Base-by-base conservation (phyloP, 1,140 invertebrate genomes). In the Trissolcus basalis region DNA sequence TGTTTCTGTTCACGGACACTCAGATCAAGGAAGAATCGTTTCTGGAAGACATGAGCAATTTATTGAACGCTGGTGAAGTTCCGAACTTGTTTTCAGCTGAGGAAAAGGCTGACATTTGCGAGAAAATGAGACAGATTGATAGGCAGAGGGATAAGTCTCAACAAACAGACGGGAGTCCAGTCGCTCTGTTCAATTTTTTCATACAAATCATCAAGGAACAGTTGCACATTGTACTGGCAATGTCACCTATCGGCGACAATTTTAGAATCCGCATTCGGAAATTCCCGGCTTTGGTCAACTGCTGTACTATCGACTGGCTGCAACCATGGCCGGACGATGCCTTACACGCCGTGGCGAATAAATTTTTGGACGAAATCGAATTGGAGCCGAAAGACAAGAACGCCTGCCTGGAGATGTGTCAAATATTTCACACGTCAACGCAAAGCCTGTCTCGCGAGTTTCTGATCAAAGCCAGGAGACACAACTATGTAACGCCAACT, bases 281-380 rank as follows among this genome's bases (percentile, higher is more conserved):
- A 84, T 99, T 98, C 85, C 97, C 97, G 0, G 94, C 96, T 0
- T 90, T 98, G 43, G 94, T 98, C 19, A 98, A 97, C 85, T 98
- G 97, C 82, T 98, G 97, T 82, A 98, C 96, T 0, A 97, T 98
- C 69, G 96, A 98, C 86, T 98, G 97, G 97, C 95, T 98, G 86
- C 96, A 95, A 91, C 90, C 95, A 41, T 99, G 97, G 97, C 97
- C 97, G 0, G 92, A 95, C 77, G 97, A 98, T 89, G 97, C 97
- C n/a, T 86, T 98, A 7, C 87, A 97, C n/a, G 96, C 96, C 32
- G 96, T 98, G 0, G 96, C 97, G 0, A 94, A 93, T 0, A 92
- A 94, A 54, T 97, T 97, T 83, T 88, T 98, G 4, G 92, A 92
- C 53, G 93, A 95, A 13, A 92, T 98, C 6, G 93, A 97, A 64